Percentiles rank a stretch among this genome's conserved stretches.
Evolutionary conservation across 2,888 invertebrate species (phyloP).

Genomic region (Prostheceraeus crozeri): DNA sequence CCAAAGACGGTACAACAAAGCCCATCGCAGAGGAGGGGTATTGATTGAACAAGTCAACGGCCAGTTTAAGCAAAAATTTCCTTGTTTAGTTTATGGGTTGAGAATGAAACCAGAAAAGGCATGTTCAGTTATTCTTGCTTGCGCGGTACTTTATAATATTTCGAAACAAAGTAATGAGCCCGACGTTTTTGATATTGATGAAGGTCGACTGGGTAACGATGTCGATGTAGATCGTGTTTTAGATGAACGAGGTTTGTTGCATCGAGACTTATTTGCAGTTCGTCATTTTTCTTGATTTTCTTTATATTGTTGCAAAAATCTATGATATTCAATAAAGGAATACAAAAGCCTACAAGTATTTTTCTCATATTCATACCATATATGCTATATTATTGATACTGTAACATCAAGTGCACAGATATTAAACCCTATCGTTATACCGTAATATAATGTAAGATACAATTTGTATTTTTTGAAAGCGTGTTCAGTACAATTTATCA

Average conservation of each 20-base stretch:
- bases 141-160: slow-evolving; percentile 11
- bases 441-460: too few species aligned
- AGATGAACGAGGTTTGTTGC: slow-evolving; percentile 2
- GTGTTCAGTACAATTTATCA: too few species aligned
- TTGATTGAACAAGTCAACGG: slow-evolving; percentile 18
- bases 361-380: too few species aligned
- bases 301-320: too few species aligned
- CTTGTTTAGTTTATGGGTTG: slow-evolving; percentile 3
- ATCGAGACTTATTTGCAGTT: background rate
- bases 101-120: slow-evolving; percentile 12
- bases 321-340: too few species aligned
- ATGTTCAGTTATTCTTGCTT: slow-evolving; percentile 5
- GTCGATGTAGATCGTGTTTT: background rate
- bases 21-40: slow-evolving; percentile 17
- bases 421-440: too few species aligned
- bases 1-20: slow-evolving; percentile 34
- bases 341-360: too few species aligned
- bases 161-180: background rate
- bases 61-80: slow-evolving; percentile 9
- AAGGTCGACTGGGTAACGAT: background rate
- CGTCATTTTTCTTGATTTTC: too few species aligned
- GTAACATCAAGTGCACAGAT: too few species aligned
- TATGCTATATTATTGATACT: too few species aligned
- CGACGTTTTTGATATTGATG: background rate
- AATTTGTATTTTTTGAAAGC: too few species aligned